Conservation (phyloP, 2,797 vertebrate genomes). For the Eutrigla gurnardus region DNA sequence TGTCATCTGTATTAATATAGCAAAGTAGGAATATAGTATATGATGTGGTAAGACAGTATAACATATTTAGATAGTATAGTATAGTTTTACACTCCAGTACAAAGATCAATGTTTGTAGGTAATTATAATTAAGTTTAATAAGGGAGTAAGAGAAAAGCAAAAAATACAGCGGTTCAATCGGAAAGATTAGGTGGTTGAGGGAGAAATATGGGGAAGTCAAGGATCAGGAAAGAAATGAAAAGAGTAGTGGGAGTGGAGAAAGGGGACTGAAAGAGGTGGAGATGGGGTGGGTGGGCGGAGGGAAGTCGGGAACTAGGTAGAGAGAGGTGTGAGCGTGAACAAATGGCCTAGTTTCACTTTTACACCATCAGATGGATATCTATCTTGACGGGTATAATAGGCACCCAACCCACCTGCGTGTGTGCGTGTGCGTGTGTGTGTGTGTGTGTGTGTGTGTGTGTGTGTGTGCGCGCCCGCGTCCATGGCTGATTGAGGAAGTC, state of each 20-base stretch:
- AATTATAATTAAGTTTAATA: background rate
- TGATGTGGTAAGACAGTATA: background rate
- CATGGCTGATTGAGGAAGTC: constrained; percentile 37
- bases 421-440: constrained; percentile 21
- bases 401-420: constrained; percentile 55
- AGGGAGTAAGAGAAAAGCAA: background rate
- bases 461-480: constrained; percentile 31
- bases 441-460: constrained; percentile 32
- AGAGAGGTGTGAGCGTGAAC: constrained; percentile 56
- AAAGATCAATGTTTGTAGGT: background rate
- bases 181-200: constrained; percentile 7
- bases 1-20: background rate
- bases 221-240: constrained; percentile 38
- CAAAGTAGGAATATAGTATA: background rate
- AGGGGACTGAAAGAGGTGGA: constrained; percentile 20
- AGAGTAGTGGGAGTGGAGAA: constrained; percentile 34
- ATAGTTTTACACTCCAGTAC: background rate
- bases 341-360: constrained; percentile 70
- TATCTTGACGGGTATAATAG: constrained; percentile 71
- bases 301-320: constrained; percentile 31
- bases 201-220: constrained; percentile 14
- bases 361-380: constrained; percentile 71
- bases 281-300: constrained; percentile 2
- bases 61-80: background rate
- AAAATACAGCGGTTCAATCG: background rate